These are phyloP conservation scores for Catocala nupta DNA, from an alignment of 2,888 invertebrate species.

Conservation along the genomic window DNA sequence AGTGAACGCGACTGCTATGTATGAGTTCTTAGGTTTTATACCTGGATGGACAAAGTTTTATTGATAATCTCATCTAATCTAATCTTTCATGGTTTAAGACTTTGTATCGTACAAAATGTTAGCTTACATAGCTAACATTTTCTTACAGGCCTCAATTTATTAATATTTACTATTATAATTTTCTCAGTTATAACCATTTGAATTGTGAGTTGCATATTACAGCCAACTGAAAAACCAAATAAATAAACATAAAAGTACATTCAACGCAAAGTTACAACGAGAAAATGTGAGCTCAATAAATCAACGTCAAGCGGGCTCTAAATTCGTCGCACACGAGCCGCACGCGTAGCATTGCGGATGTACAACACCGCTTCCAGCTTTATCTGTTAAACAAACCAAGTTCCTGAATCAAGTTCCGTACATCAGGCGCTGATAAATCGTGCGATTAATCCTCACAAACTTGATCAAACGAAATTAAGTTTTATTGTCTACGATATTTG, in stretches of 20 bases:
- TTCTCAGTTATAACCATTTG: too few relatives aligned
- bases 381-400: constrained; percentile 66
- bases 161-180: too few relatives aligned
- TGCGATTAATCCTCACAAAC: constrained; percentile 40
- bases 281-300: constrained; percentile 13
- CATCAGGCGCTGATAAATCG: constrained; percentile 52
- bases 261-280: neutral
- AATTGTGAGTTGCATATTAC: neutral
- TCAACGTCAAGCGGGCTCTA: constrained; percentile 16
- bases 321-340: constrained; percentile 51
- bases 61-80: too few relatives aligned
- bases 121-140: too few relatives aligned
- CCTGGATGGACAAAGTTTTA: too few relatives aligned
- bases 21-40: too few relatives aligned
- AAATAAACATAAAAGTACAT: neutral
- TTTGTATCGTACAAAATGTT: too few relatives aligned
- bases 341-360: constrained; percentile 49
- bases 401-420: constrained; percentile 53
- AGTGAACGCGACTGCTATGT: too few relatives aligned
- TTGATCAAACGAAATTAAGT: constrained; percentile 39
- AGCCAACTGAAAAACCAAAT: neutral
- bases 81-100: too few relatives aligned
- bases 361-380: constrained; percentile 53
- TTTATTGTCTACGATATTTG: constrained; percentile 25
- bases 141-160: too few relatives aligned